Conservation (phyloP, 2,888 invertebrate genomes). For the Tenthredo mesomela region DNA sequence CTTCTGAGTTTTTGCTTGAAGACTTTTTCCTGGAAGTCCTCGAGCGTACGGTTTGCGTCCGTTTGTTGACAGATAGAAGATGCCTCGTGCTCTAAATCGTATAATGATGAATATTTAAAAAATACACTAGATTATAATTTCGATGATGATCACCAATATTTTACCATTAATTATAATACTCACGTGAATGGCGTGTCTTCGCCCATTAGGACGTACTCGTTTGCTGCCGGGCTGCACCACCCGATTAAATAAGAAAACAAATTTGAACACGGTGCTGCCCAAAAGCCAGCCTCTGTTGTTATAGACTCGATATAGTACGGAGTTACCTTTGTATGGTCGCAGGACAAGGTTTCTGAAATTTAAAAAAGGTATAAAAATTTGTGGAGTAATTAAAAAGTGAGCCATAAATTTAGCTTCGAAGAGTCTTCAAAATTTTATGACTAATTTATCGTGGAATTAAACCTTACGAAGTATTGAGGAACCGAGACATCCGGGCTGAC, state of each 20-base stretch:
- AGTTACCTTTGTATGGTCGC: conserved; percentile 94
- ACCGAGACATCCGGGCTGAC: conserved; percentile 92
- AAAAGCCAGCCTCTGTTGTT: conserved; percentile 88
- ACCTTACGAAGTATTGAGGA: conserved; percentile 89
- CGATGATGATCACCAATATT: not conserved
- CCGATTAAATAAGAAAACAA: conserved; percentile 91
- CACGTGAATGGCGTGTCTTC: conserved; percentile 90
- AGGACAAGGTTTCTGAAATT: conserved; percentile 88
- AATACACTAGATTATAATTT: not conserved
- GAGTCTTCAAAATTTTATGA: not conserved
- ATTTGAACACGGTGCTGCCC: conserved; percentile 91
- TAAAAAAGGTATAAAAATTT: not conserved
- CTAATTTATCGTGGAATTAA: conserved; percentile 13
- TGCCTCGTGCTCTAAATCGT: conserved; percentile 87
- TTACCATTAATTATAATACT: conserved; percentile 72
- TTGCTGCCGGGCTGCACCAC: conserved; percentile 89
- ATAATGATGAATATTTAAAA: not conserved
- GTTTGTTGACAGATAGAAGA: conserved; percentile 93
- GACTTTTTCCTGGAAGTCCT: conserved; percentile 86
- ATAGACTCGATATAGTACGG: conserved; percentile 95
- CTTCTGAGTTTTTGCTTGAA: conserved; percentile 75
- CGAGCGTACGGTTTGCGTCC: conserved; percentile 91
- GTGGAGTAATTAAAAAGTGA: not conserved
- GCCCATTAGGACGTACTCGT: conserved; percentile 92
- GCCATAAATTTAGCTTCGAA: not conserved